These are phyloP conservation scores for Antedon mediterranea DNA, from an alignment of 53 echinoderm and acorn worm genomes.

Conservation along the genomic window DNA sequence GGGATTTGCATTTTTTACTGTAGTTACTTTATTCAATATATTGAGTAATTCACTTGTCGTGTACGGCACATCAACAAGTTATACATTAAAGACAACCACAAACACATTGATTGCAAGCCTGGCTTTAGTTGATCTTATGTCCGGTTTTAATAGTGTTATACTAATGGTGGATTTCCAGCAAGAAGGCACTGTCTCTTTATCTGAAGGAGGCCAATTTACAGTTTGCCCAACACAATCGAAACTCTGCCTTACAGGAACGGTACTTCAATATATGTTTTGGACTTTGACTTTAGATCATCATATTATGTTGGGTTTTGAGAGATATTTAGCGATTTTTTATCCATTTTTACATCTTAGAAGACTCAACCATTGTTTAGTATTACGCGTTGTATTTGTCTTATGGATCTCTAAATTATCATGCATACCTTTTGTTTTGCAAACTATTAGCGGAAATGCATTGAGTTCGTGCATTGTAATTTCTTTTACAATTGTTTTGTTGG, in stretches of 20 bases:
- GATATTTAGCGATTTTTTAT: background rate
- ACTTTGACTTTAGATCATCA: background rate
- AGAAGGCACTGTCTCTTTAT: background rate
- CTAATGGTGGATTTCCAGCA: background rate
- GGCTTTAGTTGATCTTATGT: background rate
- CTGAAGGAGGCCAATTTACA: background rate
- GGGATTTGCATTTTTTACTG: background rate
- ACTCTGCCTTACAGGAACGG: background rate
- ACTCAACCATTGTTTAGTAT: background rate
- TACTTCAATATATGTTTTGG: background rate
- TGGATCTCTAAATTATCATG: background rate
- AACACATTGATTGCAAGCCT: background rate
- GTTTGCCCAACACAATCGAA: background rate
- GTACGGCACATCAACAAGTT: background rate
- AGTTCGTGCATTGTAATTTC: background rate
- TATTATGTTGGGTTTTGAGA: background rate
- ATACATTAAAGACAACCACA: background rate
- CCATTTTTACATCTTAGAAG: background rate
- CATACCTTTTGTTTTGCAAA: background rate
- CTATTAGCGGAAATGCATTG: background rate
- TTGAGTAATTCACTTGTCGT: background rate
- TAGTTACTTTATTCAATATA: background rate
- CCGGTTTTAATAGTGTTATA: background rate
- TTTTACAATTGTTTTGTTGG: background rate
- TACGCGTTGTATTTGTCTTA: background rate